A percentile compares a stretch with the other conserved stretches of the same genome.
phyloP scores from a whole-genome alignment of 2,797 vertebrate species.

The Orientallactaga sibirica region DNA sequence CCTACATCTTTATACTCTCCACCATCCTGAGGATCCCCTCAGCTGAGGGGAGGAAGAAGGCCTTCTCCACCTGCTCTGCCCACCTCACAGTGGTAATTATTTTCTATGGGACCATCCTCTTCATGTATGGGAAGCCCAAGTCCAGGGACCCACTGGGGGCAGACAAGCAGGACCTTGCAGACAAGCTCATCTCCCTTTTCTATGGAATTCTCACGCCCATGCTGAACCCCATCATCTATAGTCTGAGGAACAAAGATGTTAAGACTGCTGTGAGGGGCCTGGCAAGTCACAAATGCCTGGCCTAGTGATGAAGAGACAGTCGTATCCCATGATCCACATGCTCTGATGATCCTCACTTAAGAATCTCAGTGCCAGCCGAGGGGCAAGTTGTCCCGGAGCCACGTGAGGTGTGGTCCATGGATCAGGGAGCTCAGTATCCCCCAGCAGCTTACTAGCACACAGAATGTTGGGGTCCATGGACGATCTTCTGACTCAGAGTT shows the following conservation, averaged over 20 bases:
- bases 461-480: neutral
- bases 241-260: constrained; percentile 60
- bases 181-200: no score
- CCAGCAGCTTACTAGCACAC: neutral
- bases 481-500: neutral
- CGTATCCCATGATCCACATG: neutral
- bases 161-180: constrained; percentile 51
- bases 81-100: constrained; percentile 72
- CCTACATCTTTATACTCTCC: constrained; percentile 71
- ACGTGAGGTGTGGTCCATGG: neutral
- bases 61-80: constrained; percentile 74
- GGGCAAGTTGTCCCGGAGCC: neutral
- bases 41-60: constrained; percentile 50
- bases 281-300: neutral
- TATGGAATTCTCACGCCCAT: no score
- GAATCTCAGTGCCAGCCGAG: neutral
- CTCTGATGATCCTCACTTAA: neutral
- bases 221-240: no score
- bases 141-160: constrained; percentile 44
- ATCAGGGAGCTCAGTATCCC: neutral
- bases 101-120: constrained; percentile 77
- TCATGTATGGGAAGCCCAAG: constrained; percentile 80
- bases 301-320: neutral
- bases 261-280: constrained; percentile 60
- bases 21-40: constrained; percentile 76